These are phyloP conservation scores for Athene noctua DNA, from an alignment of 2,113 vertebrate genomes.

Conservation along the genomic window DNA sequence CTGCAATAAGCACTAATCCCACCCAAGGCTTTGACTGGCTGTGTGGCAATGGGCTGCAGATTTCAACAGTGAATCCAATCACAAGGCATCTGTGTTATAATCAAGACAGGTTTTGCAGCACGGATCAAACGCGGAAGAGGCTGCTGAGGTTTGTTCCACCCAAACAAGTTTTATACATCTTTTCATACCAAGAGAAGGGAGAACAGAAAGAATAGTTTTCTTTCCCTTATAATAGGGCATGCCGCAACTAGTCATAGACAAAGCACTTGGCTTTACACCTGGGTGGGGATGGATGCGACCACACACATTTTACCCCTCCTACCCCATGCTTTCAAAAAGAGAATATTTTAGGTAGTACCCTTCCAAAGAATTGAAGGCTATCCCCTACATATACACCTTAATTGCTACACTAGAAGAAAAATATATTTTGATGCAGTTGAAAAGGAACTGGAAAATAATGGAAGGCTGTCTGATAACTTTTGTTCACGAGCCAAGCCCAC, in stretches of 20 bases:
- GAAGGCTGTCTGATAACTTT: background rate
- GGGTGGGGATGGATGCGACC: background rate
- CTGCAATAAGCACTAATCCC: background rate
- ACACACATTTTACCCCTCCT: background rate
- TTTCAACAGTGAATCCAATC: rapidly evolving
- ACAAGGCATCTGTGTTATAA: background rate
- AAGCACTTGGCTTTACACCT: background rate
- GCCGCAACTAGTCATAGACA: background rate
- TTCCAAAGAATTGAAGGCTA: background rate
- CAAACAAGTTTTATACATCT: background rate
- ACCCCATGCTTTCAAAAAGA: background rate
- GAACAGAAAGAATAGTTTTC: background rate
- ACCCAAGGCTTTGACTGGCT: background rate
- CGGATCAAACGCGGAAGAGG: background rate
- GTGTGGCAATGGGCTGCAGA: background rate
- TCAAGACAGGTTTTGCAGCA: background rate
- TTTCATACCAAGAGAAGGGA: background rate
- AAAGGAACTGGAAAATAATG: background rate
- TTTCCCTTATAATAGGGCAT: background rate
- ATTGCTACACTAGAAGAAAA: background rate
- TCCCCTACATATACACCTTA: background rate
- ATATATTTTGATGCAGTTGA: background rate
- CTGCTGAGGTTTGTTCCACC: background rate
- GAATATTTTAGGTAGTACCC: background rate
- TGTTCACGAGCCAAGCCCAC: background rate